These are phyloP conservation scores for Physocephala rufipes DNA, from an alignment of 2,888 invertebrate species.

Conservation along the genomic window DNA sequence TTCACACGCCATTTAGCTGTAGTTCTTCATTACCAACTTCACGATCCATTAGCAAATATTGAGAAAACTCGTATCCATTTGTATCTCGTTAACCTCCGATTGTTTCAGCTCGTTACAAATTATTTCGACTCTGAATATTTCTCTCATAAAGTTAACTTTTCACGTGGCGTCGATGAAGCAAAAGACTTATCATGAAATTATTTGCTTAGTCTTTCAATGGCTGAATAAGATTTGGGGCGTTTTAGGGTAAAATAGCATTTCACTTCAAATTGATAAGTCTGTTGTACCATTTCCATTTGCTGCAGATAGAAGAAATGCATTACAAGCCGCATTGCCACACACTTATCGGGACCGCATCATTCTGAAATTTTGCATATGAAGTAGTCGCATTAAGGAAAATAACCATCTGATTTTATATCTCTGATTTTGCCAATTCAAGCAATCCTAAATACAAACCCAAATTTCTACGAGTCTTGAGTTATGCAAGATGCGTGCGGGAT, in stretches of 20 bases:
- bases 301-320: constrained; percentile 56
- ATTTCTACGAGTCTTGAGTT: no score
- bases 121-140: no score
- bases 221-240: constrained; percentile 49
- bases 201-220: no score
- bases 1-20: constrained; percentile 47
- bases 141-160: not conserved
- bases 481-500: no score
- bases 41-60: constrained; percentile 44
- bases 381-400: not conserved
- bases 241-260: constrained; percentile 59
- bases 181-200: constrained; percentile 7
- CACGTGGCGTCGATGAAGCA: not conserved
- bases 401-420: not conserved
- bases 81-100: no score
- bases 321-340: constrained; percentile 59
- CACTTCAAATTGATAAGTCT: constrained; percentile 56
- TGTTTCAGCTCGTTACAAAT: no score
- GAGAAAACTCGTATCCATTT: no score
- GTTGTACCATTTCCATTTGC: constrained; percentile 52
- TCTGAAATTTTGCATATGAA: constrained; percentile 32
- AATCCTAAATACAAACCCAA: no score
- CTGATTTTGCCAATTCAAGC: constrained; percentile 39
- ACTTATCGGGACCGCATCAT: constrained; percentile 46
- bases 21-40: constrained; percentile 54